Base-by-base conservation (phyloP, 2,797 vertebrate species). In the Sebastes cheni region DNA sequence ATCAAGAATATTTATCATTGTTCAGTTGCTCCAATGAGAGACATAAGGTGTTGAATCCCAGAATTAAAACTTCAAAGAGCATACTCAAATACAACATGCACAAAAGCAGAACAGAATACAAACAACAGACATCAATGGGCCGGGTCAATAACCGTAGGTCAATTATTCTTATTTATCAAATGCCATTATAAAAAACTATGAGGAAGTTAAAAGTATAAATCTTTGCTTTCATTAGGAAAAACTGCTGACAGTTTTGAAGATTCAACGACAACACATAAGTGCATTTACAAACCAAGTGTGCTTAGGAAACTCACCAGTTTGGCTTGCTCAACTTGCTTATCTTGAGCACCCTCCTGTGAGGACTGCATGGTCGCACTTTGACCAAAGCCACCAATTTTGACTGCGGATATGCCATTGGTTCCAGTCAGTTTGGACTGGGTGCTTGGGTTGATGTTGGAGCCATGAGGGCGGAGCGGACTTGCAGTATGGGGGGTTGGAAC, bases 271-370 rank as follows among this genome's bases (percentile, higher is more conserved):
- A 56, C 58, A 12, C 36, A 39, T 39, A 39, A 39, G 1, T 68
- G 27, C 27, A 27, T 27, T 27, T 27, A 27, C 5, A 23, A 59
- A 42, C 20, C 16, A 39, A 12, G 3, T 13, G 10, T 25, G 29
- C 6, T 69, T n/a, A 14, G 6, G 11, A 3, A 81, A 83, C 96
- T 95, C 83, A 99, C 97, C 96, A 97, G 93, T 91, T 97, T 97
- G 69, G 97, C 97, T 93, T 97, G 97, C 87, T 98, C 97, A 4
- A 96, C 95, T 86, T 97, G 95, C 74, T 97, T 98, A 88, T 98
- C 98, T 91, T 97, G 97, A 79, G 96, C 93, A 75, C 91, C 93
- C 64, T 98, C 97, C 89, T 96, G 97, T 0, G 95, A 88, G 67
- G 94, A 66, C 64, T 93, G 96, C 54, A 93, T 76, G 27, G 84